Evolutionary conservation across 2,113 vertebrate species (phyloP), one percentile per base, ranked within the genome.

Genomic region (Corapipo altera): DNA sequence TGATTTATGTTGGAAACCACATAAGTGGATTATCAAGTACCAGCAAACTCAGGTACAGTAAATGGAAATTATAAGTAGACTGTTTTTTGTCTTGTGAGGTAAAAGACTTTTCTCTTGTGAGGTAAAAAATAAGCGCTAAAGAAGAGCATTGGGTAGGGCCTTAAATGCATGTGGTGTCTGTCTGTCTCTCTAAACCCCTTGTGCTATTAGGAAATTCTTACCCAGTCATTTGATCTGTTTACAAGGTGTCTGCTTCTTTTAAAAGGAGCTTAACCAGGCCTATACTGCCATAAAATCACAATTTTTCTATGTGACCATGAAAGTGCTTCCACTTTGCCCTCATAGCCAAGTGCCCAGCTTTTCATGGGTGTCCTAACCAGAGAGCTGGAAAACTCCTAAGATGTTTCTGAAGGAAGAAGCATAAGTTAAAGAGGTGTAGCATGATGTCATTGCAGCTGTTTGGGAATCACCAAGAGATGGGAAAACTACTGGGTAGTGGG

Each of bases 1-100:
- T 98, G 78, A 97, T 98, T 90, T 98, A 98, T 61, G 85, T 98
- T 96, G 98, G 98, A 91, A 98, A 98, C 93, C 98, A 98, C 65
- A 96, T 98, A 96, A 98, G 97, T 93, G 98, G 98, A 96, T 97
- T 98, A 95, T 97, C 96, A 89, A 98, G 98, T 96, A 98, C 98
- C 75, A 93, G 98, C 64, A 98, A 98, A 96, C 97, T 98, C 97
- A 98, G 98, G 98, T 98, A 98, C 51, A 88, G 87, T 96, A 85
- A 66, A 44, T 74, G 43, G 15, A 70, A 65, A 37, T 58, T 86
- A n/a, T 49, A 82, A 80, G 15, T 46, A 33, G 69, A 64, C 28
- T n/a, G 27, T 44, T 67, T 77, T 89, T 96, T 69, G 8, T 81
- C 74, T 57, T 71, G 18, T 24, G 28, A 14, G 39, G 39, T 41